These are phyloP conservation scores for Erpornis zantholeuca DNA, from an alignment of 2,113 vertebrate species.

Conservation along the genomic window DNA sequence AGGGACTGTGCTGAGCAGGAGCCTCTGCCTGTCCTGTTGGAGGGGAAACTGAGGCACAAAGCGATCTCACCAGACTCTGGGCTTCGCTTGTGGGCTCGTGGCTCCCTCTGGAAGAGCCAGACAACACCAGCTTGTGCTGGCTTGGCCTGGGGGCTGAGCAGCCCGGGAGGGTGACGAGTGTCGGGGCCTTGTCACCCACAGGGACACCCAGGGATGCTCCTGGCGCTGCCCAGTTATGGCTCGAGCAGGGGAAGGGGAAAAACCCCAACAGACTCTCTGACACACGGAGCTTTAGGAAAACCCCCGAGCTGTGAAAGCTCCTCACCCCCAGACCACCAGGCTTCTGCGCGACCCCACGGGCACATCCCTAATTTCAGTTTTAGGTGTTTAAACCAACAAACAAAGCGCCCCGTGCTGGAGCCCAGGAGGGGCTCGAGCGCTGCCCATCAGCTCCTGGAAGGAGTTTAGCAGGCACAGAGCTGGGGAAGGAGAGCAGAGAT, in stretches of 20 bases:
- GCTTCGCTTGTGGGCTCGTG: neutral
- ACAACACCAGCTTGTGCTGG: neutral
- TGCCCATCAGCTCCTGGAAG: neutral
- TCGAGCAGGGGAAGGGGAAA: neutral
- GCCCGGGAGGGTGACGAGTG: neutral
- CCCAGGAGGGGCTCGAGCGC: neutral
- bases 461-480: neutral
- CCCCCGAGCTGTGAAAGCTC: neutral
- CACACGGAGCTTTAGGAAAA: neutral
- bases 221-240: neutral
- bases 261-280: neutral
- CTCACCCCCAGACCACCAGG: neutral
- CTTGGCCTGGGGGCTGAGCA: fast-evolving
- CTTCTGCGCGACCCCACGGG: neutral
- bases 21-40: neutral
- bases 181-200: fast-evolving
- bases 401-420: fast-evolving
- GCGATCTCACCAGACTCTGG: neutral
- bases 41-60: neutral
- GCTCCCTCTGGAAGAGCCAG: neutral
- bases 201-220: neutral
- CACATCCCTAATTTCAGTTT: fast-evolving
- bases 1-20: neutral
- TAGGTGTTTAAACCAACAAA: fast-evolving
- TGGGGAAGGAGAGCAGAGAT: neutral